A percentile compares a stretch with the other conserved stretches of the same genome.
These are phyloP conservation scores for Isichthys henryi DNA, from an alignment of 2,113 vertebrate species.

Conservation along the genomic window DNA sequence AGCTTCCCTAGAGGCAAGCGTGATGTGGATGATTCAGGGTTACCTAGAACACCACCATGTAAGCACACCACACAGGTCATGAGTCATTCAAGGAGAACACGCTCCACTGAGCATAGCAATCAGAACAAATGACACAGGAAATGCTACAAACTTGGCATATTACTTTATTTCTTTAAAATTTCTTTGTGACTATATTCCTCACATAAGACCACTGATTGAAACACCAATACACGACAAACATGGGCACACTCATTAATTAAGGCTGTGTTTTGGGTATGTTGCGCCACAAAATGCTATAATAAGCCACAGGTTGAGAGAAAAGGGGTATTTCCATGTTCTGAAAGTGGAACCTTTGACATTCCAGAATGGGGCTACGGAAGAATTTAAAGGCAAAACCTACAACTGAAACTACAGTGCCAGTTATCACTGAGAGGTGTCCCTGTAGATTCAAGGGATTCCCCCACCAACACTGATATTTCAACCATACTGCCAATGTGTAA, in stretches of 20 bases:
- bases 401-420: neutral
- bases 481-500: neutral
- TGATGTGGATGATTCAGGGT: neutral
- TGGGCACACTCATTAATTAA: neutral
- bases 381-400: neutral
- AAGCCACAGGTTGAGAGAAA: neutral
- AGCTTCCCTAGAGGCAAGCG: neutral
- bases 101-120: neutral
- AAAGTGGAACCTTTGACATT: neutral
- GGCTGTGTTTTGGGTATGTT: neutral
- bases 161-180: neutral
- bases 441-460: neutral
- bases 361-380: neutral
- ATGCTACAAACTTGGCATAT: neutral
- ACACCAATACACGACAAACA: neutral
- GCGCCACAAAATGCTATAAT: neutral
- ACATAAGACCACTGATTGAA: neutral
- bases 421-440: neutral
- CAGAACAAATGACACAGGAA: neutral
- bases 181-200: neutral
- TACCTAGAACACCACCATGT: neutral
- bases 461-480: neutral
- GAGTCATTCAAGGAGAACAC: neutral
- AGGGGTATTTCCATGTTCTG: neutral
- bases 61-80: neutral